A percentile compares a stretch with the other conserved stretches of the same genome.
These are phyloP conservation scores for Drosophila athabasca DNA, from an alignment of 1,140 invertebrate genomes.

Conservation along the genomic window DNA sequence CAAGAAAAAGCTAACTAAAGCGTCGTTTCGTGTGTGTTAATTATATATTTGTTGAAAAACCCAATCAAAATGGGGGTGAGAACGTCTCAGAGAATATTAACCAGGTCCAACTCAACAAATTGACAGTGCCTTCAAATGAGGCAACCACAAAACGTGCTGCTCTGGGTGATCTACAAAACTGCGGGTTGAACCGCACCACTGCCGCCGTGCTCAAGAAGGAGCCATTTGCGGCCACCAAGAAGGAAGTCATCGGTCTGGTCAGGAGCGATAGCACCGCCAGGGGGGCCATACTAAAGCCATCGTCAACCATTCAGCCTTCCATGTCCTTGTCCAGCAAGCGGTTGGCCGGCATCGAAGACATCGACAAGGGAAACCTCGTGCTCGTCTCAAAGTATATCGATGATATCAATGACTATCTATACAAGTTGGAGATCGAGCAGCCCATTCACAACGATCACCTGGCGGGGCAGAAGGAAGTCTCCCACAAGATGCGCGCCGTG, in stretches of 20 bases:
- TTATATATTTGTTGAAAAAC: conserved; percentile 18
- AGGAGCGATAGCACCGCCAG: not conserved
- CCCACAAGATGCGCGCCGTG: conserved; percentile 93
- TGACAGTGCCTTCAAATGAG: conserved; percentile 64
- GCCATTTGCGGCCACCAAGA: conserved; percentile 17
- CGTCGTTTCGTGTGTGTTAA: conserved; percentile 20
- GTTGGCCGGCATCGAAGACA: conserved; percentile 85
- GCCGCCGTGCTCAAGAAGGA: conserved; percentile 31
- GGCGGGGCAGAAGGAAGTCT: conserved; percentile 85
- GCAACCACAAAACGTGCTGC: conserved; percentile 76
- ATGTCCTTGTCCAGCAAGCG: conserved; percentile 51
- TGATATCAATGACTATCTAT: conserved; percentile 92
- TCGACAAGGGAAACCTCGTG: conserved; percentile 89
- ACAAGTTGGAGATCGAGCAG: conserved; percentile 87
- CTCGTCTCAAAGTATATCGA: conserved; percentile 91
- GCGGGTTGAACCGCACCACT: conserved; percentile 55
- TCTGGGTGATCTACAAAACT: conserved; percentile 77
- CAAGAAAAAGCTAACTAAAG: conserved; percentile 17
- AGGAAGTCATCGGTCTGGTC: conserved; percentile 20
- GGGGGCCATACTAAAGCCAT: not conserved
- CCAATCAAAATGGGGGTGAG: conserved; percentile 71
- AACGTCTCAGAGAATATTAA: conserved; percentile 70
- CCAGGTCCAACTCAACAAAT: conserved; percentile 71
- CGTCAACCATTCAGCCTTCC: not conserved
- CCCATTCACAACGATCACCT: conserved; percentile 86